phyloP scores from a whole-genome alignment of 2,113 vertebrate genomes.

The Oxygymnocypris stewartii region DNA sequence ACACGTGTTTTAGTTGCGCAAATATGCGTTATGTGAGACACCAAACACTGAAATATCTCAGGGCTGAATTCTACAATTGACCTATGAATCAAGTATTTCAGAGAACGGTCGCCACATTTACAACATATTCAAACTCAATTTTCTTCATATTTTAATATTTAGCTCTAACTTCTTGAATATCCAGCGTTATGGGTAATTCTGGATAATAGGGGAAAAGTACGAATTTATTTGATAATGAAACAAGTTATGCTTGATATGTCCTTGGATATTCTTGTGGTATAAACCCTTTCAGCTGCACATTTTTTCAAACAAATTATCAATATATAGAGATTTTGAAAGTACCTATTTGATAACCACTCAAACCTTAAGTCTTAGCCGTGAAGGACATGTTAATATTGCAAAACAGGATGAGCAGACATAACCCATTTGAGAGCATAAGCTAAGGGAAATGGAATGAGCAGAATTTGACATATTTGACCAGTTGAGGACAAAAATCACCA shows the following conservation, averaged over 20 bases:
- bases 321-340: background rate
- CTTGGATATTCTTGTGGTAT: background rate
- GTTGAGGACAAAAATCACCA: slow-evolving; percentile 62
- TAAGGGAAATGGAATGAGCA: background rate
- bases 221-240: background rate
- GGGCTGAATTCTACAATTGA: background rate
- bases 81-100: background rate
- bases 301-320: slow-evolving; percentile 28
- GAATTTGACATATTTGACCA: slow-evolving; percentile 46
- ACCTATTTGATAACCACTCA: slow-evolving; percentile 14
- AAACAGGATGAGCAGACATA: background rate
- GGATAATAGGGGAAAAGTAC: background rate
- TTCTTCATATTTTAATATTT: background rate
- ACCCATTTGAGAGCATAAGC: slow-evolving; percentile 25
- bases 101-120: background rate
- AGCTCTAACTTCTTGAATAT: background rate
- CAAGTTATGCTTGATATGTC: slow-evolving; percentile 11
- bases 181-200: background rate
- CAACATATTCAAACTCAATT: background rate
- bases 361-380: background rate
- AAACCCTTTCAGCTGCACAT: slow-evolving; percentile 19
- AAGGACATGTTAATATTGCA: slow-evolving; percentile 17
- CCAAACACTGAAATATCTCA: background rate
- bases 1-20: background rate
- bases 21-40: background rate